Base-by-base conservation (phyloP, 2,888 invertebrate species). In the Acanthosepion pharaonis region DNA sequence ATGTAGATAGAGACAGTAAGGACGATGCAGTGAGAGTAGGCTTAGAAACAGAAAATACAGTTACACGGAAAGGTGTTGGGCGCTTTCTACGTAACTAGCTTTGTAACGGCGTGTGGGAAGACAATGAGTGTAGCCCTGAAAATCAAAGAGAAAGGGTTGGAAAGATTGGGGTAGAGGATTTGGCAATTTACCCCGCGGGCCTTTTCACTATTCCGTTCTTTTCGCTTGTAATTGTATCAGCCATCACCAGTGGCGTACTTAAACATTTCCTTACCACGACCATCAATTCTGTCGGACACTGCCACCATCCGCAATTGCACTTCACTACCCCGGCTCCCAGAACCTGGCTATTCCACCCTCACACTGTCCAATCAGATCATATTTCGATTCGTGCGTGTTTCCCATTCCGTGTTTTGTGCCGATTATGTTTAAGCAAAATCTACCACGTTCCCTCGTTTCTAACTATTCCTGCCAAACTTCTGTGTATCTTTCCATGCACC, bases 361-460 rank as follows among this genome's bases (percentile, higher is more conserved):
- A n/a, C 28, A 11, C 28, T n/a, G 9, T 11, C 78, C 78, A 78
- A 78, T 78, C 78, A 78, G 78, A 78, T 78, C 78, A 78, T 78
- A 78, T 78, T 78, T 78, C 78, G 78, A 78, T 78, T 78, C 78
- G 9, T n/a, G 78, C 78, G 78, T 78, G 78, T 78, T n/a, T 78
- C 78, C 78, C 78, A 78, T 78, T 78, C n/a, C 78, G 78, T 78
- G 78, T 78, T 78, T 78, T 78, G 78, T n/a, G n/a, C 28, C 78
- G 28, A 78, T 78, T 78, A 78, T n/a, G 78, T 78, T 78, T n/a
- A 18, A 78, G 78, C 28, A 11, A 78, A 78, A 78, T 78, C 28
- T 11, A 78, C 78, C 78, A n/a, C n/a, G 9, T 15, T 78, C 78
- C n/a, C 28, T 78, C 78, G 28, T 78, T 78, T 78, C 78, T 78